phyloP scores from a whole-genome alignment of 2,797 vertebrate species.

The Enteromius unitaeniatus region DNA sequence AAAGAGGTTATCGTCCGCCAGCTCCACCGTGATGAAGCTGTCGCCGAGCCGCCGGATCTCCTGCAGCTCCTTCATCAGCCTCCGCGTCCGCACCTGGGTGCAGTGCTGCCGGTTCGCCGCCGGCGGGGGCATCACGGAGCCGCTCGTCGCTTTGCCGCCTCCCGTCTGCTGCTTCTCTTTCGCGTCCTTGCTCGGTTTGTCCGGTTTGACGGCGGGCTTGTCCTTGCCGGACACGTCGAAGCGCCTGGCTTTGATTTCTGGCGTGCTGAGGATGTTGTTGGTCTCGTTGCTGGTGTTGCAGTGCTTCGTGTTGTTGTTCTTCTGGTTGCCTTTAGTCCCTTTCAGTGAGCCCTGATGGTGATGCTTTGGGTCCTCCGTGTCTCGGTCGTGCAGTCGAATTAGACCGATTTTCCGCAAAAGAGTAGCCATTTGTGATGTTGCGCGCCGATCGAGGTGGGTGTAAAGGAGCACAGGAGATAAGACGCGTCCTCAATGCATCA shows the following conservation, averaged over 20 bases:
- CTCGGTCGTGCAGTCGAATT: constrained; percentile 96
- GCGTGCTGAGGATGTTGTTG: constrained; percentile 82
- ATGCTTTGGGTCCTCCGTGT: constrained; percentile 97
- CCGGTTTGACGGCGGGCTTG: constrained; percentile 75
- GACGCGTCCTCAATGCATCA: constrained; percentile 76
- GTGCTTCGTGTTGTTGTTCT: constrained; percentile 90
- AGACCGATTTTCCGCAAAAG: constrained; percentile 97
- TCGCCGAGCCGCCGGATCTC: constrained; percentile 97
- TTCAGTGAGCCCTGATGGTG: constrained; percentile 90
- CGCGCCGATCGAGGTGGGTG: constrained; percentile 60
- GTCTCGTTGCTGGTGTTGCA: constrained; percentile 82
- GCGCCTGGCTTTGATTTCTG: constrained; percentile 87
- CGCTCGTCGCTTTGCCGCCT: constrained; percentile 74
- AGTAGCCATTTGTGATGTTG: constrained; percentile 87
- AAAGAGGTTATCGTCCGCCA: constrained; percentile 98
- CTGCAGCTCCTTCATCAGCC: constrained; percentile 99
- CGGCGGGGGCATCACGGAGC: constrained; percentile 79
- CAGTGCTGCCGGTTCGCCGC: constrained; percentile 91
- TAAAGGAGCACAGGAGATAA: constrained; percentile 31
- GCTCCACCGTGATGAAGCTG: constrained; percentile 98
- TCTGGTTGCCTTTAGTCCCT: constrained; percentile 87
- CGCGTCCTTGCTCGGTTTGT: constrained; percentile 79
- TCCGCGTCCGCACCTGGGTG: constrained; percentile 94
- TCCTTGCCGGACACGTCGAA: constrained; percentile 85
- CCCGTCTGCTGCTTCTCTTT: constrained; percentile 79